Evolutionary conservation across 35 echinoderm and acorn worm genomes (phyloP), one percentile per base, ranked within the genome.

Genomic region (Heliocidaris erythrogramma): DNA sequence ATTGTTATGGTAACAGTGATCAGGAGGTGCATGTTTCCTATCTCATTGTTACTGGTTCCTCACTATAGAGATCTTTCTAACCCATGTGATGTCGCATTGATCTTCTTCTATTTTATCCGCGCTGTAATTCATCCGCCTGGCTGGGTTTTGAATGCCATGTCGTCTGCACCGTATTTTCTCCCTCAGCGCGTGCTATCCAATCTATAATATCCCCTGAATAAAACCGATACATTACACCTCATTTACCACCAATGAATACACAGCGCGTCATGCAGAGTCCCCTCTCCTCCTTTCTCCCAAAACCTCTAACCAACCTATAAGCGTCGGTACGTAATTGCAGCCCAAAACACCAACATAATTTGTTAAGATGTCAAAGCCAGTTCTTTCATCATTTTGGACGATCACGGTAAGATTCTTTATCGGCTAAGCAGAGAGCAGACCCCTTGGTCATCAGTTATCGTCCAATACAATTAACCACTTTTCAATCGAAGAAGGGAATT

Each of bases 191-290:
- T 30, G 60, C 87, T 32, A n/a, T 32, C 87, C 31, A 89, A 89
- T 89, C 87, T 48, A 89, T 78, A 78, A 78, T 89, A 89, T 89
- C 87, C 87, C 47, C 87, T 27, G 47, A 89, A 89, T 89, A 89
- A 89, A 78, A 89, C 87, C 87, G 87, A 89, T 89, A 89, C 87
- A n/a, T 89, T 48, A 89, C 87, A 89, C 87, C 87, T 89, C 31
- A 89, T 89, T 89, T 32, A 89, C 2, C 47, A 47, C 47, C 31
- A 89, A 89, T 31, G 87, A 89, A 48, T 30, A 89, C 9, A 11
- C 31, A 12, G 29, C 87, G 87, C 47, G 87, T 48, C 87, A 89
- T 17, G 31, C 31, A 42, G 87, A 89, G 31, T 35, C 31, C 87
- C 17, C 42, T 89, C 87, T 88, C 16, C 86, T 88, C 31, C 12